These are phyloP conservation scores for Bombyx huttoni DNA, from an alignment of 2,888 invertebrate genomes.

Conservation along the genomic window DNA sequence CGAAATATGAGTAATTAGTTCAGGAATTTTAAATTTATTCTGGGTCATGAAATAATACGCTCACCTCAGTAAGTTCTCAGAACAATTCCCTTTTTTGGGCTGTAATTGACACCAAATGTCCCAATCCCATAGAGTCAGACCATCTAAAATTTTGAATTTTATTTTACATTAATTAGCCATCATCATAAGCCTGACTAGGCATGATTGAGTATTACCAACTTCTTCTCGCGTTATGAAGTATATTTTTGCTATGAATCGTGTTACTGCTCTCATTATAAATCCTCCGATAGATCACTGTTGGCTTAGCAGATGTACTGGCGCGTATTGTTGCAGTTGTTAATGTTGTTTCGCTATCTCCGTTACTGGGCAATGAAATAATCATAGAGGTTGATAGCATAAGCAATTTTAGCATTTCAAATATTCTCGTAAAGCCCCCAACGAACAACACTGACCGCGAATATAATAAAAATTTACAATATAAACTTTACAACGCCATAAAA, in stretches of 20 bases:
- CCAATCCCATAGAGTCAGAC: slow-evolving; percentile 32
- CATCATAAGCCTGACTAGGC: not conserved
- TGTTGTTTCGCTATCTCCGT: slow-evolving; percentile 8
- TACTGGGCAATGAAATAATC: slow-evolving; percentile 8
- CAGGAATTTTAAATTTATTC: not conserved
- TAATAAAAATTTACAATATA: slow-evolving; percentile 18
- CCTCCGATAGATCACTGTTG: slow-evolving; percentile 17
- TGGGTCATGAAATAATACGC: not conserved
- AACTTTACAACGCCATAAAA: slow-evolving; percentile 31
- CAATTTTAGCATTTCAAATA: not conserved
- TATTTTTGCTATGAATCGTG: not conserved
- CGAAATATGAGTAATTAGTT: not conserved
- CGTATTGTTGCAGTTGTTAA: slow-evolving; percentile 19
- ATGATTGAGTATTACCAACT: slow-evolving; percentile 12
- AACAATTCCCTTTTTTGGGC: slow-evolving; percentile 28
- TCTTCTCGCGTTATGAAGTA: slow-evolving; percentile 9
- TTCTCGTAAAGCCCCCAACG: not conserved
- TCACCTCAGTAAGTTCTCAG: slow-evolving; percentile 14
- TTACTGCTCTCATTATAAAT: slow-evolving; percentile 12
- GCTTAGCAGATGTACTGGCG: slow-evolving; percentile 18
- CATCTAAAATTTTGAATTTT: slow-evolving; percentile 13
- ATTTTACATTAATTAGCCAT: not conserved
- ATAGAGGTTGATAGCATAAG: slow-evolving; percentile 8
- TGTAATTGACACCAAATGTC: slow-evolving; percentile 43
- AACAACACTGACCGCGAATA: slow-evolving; percentile 14